Evolutionary conservation across 2,113 vertebrate species (phyloP).

Genomic region (Cololabis saira): DNA sequence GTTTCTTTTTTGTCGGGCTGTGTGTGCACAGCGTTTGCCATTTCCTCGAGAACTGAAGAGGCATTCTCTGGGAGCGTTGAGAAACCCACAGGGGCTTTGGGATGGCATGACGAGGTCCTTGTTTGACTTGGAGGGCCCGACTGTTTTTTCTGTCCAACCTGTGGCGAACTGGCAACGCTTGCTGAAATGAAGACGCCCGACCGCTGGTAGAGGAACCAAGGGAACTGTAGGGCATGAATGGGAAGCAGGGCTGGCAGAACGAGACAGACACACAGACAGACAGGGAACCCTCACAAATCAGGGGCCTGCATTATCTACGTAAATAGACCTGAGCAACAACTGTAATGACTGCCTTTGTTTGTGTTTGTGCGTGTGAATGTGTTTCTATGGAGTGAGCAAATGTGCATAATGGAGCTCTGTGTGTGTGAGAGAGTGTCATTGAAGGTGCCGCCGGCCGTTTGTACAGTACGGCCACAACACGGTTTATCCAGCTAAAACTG

Average conservation of each 20-base stretch:
- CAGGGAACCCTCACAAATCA: slow-evolving; percentile 36
- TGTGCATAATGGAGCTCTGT: slow-evolving; percentile 7
- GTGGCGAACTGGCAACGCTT: slow-evolving; percentile 30
- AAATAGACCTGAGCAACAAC: slow-evolving; percentile 36
- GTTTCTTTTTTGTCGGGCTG: slow-evolving; percentile 19
- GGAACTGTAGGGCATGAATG: slow-evolving; percentile 34
- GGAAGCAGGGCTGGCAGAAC: slow-evolving; percentile 31
- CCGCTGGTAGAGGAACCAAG: slow-evolving; percentile 47
- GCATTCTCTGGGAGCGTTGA: slow-evolving; percentile 56
- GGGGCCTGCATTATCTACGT: slow-evolving; percentile 2
- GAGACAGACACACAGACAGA: slow-evolving; percentile 6
- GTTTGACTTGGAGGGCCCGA: slow-evolving; percentile 65
- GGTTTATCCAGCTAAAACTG: slow-evolving; percentile 34
- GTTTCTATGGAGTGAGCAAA: not conserved
- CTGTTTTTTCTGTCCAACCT: slow-evolving; percentile 74
- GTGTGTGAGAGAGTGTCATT: slow-evolving; percentile 13
- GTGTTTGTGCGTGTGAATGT: slow-evolving; percentile 1
- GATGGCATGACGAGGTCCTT: slow-evolving; percentile 47
- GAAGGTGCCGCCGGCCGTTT: slow-evolving; percentile 9
- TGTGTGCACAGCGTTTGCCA: slow-evolving; percentile 6
- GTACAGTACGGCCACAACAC: slow-evolving; percentile 14
- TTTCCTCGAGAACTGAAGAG: slow-evolving; percentile 59
- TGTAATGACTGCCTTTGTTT: slow-evolving; percentile 19
- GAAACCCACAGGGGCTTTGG: slow-evolving; percentile 56
- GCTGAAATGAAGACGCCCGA: slow-evolving; percentile 24